Evolutionary conservation across 1,140 invertebrate species (phyloP).

Genomic region (Drosophila parabipectinata): DNA sequence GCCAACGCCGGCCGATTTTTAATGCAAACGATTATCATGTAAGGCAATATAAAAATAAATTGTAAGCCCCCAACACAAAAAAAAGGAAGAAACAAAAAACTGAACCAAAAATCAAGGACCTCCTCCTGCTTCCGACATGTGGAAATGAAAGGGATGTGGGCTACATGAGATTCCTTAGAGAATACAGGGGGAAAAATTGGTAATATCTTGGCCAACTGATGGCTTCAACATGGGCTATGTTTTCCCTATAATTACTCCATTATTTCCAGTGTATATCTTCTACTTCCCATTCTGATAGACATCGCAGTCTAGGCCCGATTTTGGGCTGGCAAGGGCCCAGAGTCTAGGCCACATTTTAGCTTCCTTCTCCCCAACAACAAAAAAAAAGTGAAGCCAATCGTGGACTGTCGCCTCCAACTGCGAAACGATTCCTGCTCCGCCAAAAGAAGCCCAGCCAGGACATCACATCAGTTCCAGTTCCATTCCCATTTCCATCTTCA

Average conservation of each 20-base stretch:
- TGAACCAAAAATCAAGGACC: constrained; percentile 10
- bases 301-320: constrained; percentile 23
- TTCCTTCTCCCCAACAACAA: background rate
- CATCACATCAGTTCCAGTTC: constrained; percentile 25
- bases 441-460: constrained; percentile 1
- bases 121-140: constrained; percentile 10
- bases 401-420: constrained; percentile 35
- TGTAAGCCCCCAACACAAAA: constrained; percentile 37
- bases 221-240: background rate
- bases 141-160: constrained; percentile 29
- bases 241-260: background rate
- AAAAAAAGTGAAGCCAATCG: constrained; percentile 44
- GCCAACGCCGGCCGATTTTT: constrained; percentile 61
- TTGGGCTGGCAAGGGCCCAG: constrained; percentile 37
- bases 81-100: constrained; percentile 10
- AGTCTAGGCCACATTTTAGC: constrained; percentile 53
- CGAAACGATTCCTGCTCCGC: constrained; percentile 10
- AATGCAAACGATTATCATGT: constrained; percentile 81
- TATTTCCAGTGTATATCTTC: constrained; percentile 11
- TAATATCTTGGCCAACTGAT: background rate
- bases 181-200: constrained; percentile 5
- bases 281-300: constrained; percentile 65
- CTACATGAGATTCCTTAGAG: constrained; percentile 24
- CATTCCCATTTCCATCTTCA: constrained; percentile 5
- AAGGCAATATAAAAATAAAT: constrained; percentile 80